A percentile compares a stretch with the other conserved stretches of the same genome.
Conservation (phyloP, 1,140 invertebrate genomes). For the Nymphalis io region DNA sequence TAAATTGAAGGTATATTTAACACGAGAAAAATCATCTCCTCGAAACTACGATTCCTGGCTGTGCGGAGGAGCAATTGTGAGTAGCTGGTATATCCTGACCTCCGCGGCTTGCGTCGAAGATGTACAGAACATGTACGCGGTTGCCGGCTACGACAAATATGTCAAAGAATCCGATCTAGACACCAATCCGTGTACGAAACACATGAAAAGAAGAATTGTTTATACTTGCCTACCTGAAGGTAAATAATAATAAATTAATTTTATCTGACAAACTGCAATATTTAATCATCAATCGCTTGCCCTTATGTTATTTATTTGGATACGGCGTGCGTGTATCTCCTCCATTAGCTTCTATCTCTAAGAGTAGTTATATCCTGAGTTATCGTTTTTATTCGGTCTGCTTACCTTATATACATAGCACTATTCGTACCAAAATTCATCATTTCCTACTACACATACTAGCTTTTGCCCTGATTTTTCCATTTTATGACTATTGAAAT, state of each 20-base stretch:
- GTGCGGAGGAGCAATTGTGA: slow-evolving; percentile 52
- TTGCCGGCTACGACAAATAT: slow-evolving; percentile 52
- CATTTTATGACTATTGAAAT: too few relatives aligned
- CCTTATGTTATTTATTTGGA: too few relatives aligned
- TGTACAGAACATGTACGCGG: slow-evolving; percentile 48
- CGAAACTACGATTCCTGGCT: slow-evolving; percentile 51
- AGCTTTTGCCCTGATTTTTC: too few relatives aligned
- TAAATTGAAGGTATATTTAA: slow-evolving; percentile 48
- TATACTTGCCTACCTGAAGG: slow-evolving; percentile 50
- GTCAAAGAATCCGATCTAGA: slow-evolving; percentile 33
- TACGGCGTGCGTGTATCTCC: too few relatives aligned
- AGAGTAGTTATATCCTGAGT: too few relatives aligned
- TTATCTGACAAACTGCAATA: not conserved
- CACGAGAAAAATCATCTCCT: slow-evolving; percentile 39
- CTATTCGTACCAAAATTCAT: too few relatives aligned
- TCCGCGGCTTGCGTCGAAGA: slow-evolving; percentile 59
- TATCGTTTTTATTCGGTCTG: too few relatives aligned
- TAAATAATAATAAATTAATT: slow-evolving; percentile 25
- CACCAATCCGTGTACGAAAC: slow-evolving; percentile 41
- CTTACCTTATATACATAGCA: too few relatives aligned
- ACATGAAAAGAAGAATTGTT: slow-evolving; percentile 49
- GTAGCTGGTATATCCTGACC: slow-evolving; percentile 43
- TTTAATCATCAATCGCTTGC: too few relatives aligned
- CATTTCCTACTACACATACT: too few relatives aligned
- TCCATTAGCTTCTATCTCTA: too few relatives aligned